Percentiles rank a stretch among this genome's conserved stretches.
These are phyloP conservation scores for Archaeoteleia sp. DNA, from an alignment of 2,888 invertebrate species.

Conservation along the genomic window DNA sequence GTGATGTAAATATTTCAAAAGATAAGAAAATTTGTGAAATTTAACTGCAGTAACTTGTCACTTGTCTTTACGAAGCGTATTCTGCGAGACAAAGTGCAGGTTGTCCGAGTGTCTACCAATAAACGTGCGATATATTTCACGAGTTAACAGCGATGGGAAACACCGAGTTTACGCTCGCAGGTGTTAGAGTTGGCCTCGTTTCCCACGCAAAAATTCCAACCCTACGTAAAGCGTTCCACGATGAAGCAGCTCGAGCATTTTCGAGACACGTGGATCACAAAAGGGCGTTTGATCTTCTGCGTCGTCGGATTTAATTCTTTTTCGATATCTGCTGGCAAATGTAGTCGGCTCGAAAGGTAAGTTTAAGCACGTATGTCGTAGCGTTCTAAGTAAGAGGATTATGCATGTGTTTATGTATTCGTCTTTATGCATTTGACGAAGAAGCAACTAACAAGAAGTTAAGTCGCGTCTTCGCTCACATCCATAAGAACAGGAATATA, in stretches of 20 bases:
- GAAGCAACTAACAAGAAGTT: slow-evolving; percentile 36
- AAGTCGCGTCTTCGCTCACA: slow-evolving; percentile 25
- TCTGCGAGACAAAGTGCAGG: slow-evolving; percentile 7
- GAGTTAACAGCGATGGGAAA: slow-evolving; percentile 17
- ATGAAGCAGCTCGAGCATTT: slow-evolving; percentile 9
- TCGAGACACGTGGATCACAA: slow-evolving; percentile 16
- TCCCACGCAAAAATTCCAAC: slow-evolving; percentile 27
- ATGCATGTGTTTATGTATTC: slow-evolving; percentile 43
- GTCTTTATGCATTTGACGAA: slow-evolving; percentile 35
- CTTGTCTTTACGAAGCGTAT: neutral
- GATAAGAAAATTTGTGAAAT: no score
- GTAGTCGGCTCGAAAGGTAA: neutral
- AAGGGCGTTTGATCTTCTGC: slow-evolving; percentile 24
- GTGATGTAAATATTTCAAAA: no score
- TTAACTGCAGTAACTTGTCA: no score
- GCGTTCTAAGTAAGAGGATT: slow-evolving; percentile 38
- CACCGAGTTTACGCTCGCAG: slow-evolving; percentile 21
- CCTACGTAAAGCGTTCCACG: neutral
- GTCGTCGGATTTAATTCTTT: slow-evolving; percentile 12
- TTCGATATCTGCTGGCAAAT: neutral
- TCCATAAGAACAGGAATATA: slow-evolving; percentile 44
- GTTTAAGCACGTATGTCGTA: slow-evolving; percentile 8
- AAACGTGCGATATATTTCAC: slow-evolving; percentile 25
- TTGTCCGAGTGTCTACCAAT: slow-evolving; percentile 20
- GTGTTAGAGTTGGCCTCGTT: slow-evolving; percentile 9